These are phyloP conservation scores for Bombus difficillimus DNA, from an alignment of 1,140 invertebrate genomes.

Conservation along the genomic window DNA sequence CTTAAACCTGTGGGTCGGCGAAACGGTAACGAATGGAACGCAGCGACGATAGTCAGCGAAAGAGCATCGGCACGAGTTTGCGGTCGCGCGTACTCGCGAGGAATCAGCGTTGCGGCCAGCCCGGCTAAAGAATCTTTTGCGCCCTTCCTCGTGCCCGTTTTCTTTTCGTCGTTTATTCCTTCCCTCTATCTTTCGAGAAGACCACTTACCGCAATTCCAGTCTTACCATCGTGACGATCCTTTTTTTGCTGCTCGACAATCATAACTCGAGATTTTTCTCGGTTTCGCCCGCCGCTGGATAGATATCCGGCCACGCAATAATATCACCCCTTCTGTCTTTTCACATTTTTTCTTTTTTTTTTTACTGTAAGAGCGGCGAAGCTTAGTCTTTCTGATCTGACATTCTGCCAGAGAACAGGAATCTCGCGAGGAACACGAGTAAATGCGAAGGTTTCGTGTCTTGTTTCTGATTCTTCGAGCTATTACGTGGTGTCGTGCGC, in stretches of 20 bases:
- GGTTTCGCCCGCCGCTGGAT: constrained; percentile 32
- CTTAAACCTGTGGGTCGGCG: neutral
- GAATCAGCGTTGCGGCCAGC: constrained; percentile 31
- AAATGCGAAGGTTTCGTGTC: neutral
- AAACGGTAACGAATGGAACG: constrained; percentile 12
- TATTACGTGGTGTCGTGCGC: neutral
- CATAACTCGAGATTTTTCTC: constrained; percentile 51
- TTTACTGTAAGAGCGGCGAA: neutral
- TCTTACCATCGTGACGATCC: constrained; percentile 28
- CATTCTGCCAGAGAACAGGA: neutral
- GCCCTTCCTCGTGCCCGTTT: neutral
- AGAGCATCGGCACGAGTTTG: constrained; percentile 51
- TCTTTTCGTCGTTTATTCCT: constrained; percentile 40
- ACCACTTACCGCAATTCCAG: constrained; percentile 55
- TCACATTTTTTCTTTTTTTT: neutral
- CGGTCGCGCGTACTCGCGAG: constrained; percentile 31
- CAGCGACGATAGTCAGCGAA: constrained; percentile 13
- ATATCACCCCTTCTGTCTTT: neutral
- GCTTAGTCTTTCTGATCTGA: neutral
- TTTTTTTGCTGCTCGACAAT: constrained; percentile 53
- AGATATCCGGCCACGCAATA: constrained; percentile 40
- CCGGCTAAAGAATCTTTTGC: constrained; percentile 34
- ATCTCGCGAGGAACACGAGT: neutral
- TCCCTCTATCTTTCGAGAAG: neutral
- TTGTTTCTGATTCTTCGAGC: neutral